Base-by-base conservation (phyloP, 1,140 invertebrate genomes). In the Trachymyrmex cornetzi region DNA sequence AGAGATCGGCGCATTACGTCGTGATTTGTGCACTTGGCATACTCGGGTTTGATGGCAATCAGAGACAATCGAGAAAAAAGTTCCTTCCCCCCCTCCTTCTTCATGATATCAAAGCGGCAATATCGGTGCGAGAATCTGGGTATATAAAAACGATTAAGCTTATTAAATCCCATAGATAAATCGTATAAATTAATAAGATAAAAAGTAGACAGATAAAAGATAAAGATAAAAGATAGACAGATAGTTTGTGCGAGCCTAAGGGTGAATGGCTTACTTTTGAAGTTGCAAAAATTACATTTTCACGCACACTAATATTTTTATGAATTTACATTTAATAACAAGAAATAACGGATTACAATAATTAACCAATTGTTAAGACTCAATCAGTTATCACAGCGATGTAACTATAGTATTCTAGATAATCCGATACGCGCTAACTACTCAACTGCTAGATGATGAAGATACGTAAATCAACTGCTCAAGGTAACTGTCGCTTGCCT, bases 21-120 rank as follows among this genome's bases (percentile, higher is more conserved):
- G 22, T 59, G 64, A 81, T 81, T 81, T 71, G 66, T 30, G 50
- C 66, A 71, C 64, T 71, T 22, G 38, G 3, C 30, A 2, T 38
- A 22, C 16, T 48, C 38, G 3, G 22, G 22, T 14, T 19, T 16
- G 63, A 69, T 55, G 48, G 4, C 63, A n/a, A 57, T 80, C 50
- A 6, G 27, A 6, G n/a, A 5, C 27, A 55, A 38, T 81, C 79
- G 63, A 38, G 30, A 48, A 30, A 0, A 9, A 38, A 9, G 38
- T n/a, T 38, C 9, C 14, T 2, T 38, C n/a, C 38, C 7, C 7
- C 14, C 3, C 55, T 16, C 5, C 16, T 16, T n/a, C 1, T 24
- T 24, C 14, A 19, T 44, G 30, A 38, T 55, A 16, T 24, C 44
- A 27, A 48, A n/a, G 6, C n/a, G 34, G 7, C 14, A 53, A 50